These are phyloP conservation scores for Sphecodes monilicornis DNA, from an alignment of 2,888 invertebrate species.

Conservation along the genomic window DNA sequence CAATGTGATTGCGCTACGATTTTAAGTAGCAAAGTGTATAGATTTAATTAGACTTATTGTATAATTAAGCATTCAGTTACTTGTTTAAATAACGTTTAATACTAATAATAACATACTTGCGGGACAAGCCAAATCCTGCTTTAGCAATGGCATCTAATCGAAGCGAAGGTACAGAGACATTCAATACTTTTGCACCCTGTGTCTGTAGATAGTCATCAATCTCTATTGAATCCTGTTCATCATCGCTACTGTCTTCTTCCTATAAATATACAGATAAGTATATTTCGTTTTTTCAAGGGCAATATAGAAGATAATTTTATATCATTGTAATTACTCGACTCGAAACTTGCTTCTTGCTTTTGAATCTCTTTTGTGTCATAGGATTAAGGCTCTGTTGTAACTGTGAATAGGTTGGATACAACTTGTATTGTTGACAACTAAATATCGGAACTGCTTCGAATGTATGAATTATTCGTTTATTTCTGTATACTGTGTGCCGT, in stretches of 20 bases:
- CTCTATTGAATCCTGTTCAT: conserved; percentile 84
- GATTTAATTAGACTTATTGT: too few species aligned
- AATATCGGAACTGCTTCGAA: not conserved
- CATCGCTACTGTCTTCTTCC: conserved; percentile 63
- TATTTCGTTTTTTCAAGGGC: not conserved
- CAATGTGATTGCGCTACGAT: too few species aligned
- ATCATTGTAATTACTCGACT: conserved; percentile 45
- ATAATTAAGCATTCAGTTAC: not conserved
- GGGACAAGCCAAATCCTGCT: conserved; percentile 89
- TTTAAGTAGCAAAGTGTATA: too few species aligned
- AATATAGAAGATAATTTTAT: conserved; percentile 7
- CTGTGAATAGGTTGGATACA: not conserved
- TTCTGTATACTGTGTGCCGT: conserved; percentile 32
- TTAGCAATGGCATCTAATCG: conserved; percentile 90
- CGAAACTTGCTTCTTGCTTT: conserved; percentile 16
- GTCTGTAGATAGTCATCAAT: conserved; percentile 85
- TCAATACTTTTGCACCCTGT: conserved; percentile 88
- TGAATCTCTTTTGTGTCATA: conserved; percentile 46
- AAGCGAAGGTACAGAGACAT: conserved; percentile 88
- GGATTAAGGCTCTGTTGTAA: conserved; percentile 9
- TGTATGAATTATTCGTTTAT: conserved; percentile 18
- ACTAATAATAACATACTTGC: conserved; percentile 87
- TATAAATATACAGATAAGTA: not conserved
- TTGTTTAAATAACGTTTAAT: not conserved
- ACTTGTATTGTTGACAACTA: not conserved